These are phyloP conservation scores for Tapera naevia DNA, from an alignment of 2,797 vertebrate species.

Conservation along the genomic window DNA sequence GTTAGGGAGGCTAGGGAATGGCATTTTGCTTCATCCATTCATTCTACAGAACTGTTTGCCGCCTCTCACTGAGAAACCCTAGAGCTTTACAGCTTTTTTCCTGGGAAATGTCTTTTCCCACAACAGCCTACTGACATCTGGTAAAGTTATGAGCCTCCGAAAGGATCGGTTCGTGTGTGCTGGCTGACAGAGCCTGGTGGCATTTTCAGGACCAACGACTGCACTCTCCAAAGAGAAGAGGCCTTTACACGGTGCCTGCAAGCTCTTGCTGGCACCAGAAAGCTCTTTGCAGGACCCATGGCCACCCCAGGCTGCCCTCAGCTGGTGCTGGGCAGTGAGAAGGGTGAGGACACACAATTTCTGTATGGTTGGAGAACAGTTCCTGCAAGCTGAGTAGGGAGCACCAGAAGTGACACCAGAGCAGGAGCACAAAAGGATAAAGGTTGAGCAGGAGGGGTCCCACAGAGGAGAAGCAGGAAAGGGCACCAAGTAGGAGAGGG, in stretches of 20 bases:
- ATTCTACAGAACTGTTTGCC: background rate
- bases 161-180: background rate
- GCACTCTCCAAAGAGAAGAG: background rate
- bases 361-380: background rate
- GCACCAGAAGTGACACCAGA: rapidly evolving
- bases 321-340: background rate
- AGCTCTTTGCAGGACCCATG: background rate
- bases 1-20: background rate
- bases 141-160: background rate
- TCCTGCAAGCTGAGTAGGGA: background rate
- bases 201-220: background rate
- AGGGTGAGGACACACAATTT: background rate
- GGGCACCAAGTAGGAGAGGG: background rate
- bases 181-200: background rate
- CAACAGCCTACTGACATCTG: background rate
- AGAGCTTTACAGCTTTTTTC: background rate
- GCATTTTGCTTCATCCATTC: background rate
- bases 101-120: background rate
- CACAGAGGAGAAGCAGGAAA: background rate
- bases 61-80: background rate
- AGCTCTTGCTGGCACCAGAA: background rate
- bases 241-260: background rate
- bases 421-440: background rate
- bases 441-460: background rate
- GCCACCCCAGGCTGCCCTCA: background rate